These are phyloP conservation scores for Trachops cirrhosus DNA, from an alignment of 2,797 vertebrate species.

Conservation along the genomic window DNA sequence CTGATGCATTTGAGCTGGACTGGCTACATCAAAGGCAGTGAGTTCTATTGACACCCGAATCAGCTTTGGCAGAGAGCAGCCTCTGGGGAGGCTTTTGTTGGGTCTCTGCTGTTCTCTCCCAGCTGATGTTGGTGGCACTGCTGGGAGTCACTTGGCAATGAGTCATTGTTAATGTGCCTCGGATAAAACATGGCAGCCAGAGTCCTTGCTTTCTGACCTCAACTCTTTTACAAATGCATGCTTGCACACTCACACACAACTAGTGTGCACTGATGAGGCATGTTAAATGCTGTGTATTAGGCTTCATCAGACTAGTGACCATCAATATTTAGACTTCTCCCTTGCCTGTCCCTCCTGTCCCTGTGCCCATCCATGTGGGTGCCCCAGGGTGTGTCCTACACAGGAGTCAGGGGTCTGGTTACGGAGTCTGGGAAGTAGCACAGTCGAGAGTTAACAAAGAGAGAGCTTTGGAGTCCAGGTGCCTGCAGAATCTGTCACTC, in stretches of 20 bases:
- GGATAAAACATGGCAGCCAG: background rate
- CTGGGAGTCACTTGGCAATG: background rate
- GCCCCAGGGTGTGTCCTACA: background rate
- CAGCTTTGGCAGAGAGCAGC: background rate
- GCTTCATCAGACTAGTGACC: background rate
- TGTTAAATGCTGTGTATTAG: background rate
- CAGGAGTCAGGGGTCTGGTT: background rate
- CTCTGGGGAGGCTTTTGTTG: conserved; percentile 3
- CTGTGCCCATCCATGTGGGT: background rate
- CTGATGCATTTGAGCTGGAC: background rate
- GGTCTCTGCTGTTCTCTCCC: background rate
- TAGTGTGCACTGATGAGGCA: background rate
- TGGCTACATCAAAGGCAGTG: background rate
- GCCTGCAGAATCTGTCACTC: background rate
- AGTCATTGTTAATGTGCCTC: background rate
- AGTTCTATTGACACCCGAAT: background rate
- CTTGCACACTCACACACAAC: background rate
- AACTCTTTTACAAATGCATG: background rate
- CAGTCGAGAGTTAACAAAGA: background rate
- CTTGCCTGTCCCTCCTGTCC: background rate
- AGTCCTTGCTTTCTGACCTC: background rate
- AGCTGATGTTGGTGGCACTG: background rate
- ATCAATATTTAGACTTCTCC: background rate
- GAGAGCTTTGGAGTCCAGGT: background rate
- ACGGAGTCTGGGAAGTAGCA: background rate